phyloP scores from a whole-genome alignment of 2,797 vertebrate species.

The Mus caroli region DNA sequence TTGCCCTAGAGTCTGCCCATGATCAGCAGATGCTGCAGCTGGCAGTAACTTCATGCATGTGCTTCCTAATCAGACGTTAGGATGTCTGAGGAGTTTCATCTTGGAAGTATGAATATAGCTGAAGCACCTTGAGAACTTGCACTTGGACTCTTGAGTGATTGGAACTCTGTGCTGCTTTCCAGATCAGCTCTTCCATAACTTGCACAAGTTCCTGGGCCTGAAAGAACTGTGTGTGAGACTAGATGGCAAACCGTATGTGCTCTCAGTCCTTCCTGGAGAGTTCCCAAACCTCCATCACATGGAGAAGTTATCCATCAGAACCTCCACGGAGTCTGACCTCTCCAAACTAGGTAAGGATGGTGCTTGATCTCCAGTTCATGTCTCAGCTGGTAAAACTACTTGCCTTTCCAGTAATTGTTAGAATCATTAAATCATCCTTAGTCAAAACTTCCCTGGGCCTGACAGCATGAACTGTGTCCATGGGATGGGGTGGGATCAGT shows the following conservation, averaged over 20 bases:
- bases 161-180: background rate
- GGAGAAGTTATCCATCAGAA: constrained; percentile 62
- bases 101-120: too few species aligned
- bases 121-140: too few species aligned
- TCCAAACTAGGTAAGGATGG: constrained; percentile 71
- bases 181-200: constrained; percentile 63
- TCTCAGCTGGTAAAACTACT: constrained; percentile 11
- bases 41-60: too few species aligned
- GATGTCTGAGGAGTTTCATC: too few species aligned
- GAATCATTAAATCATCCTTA: background rate
- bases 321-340: background rate
- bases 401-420: constrained; percentile 15
- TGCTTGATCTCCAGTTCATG: background rate
- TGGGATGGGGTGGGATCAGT: background rate
- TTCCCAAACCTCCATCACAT: constrained; percentile 45
- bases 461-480: background rate
- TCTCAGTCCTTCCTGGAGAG: constrained; percentile 56
- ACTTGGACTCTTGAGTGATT: too few species aligned
- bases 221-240: constrained; percentile 66
- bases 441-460: background rate
- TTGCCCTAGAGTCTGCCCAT: background rate
- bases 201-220: constrained; percentile 69
- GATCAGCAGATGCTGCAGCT: too few species aligned
- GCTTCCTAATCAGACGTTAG: too few species aligned
- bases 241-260: background rate